These are phyloP conservation scores for Trachymyrmex cornetzi DNA, from an alignment of 1,140 invertebrate species.

Conservation along the genomic window DNA sequence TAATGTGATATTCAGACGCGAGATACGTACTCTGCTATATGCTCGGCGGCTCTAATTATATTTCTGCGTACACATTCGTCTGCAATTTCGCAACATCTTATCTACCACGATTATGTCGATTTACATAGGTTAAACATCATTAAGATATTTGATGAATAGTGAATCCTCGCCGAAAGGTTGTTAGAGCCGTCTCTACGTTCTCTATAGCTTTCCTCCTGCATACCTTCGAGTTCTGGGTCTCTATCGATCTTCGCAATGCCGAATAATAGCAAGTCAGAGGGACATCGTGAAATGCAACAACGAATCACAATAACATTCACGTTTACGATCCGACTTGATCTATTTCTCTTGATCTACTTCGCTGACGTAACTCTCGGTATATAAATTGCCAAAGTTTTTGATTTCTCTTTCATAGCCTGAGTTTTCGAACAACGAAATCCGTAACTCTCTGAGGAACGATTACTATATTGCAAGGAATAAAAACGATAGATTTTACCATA, in stretches of 20 bases:
- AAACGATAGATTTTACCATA: background rate
- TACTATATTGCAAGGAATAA: background rate
- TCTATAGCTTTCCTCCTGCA: background rate
- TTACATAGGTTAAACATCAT: constrained; percentile 57
- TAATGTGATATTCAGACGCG: constrained; percentile 24
- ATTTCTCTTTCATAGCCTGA: constrained; percentile 40
- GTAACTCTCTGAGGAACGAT: constrained; percentile 41
- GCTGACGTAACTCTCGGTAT: constrained; percentile 34
- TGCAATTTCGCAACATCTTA: constrained; percentile 45
- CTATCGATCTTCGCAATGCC: constrained; percentile 16
- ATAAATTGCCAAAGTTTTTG: constrained; percentile 44
- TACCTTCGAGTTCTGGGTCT: constrained; percentile 6
- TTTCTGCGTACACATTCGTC: constrained; percentile 41
- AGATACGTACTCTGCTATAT: background rate
- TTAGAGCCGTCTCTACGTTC: constrained; percentile 23
- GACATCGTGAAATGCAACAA: constrained; percentile 38
- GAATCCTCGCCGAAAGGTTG: constrained; percentile 31
- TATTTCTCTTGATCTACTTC: background rate
- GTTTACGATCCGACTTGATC: constrained; percentile 35
- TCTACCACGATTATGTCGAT: constrained; percentile 42
- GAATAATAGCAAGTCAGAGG: constrained; percentile 9
- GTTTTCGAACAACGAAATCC: constrained; percentile 13
- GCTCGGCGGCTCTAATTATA: constrained; percentile 64
- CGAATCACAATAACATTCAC: constrained; percentile 41
- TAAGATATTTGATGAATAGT: constrained; percentile 56